These are phyloP conservation scores for Caenorhabditis panamensis DNA, from an alignment of 2,888 invertebrate species.

Conservation along the genomic window DNA sequence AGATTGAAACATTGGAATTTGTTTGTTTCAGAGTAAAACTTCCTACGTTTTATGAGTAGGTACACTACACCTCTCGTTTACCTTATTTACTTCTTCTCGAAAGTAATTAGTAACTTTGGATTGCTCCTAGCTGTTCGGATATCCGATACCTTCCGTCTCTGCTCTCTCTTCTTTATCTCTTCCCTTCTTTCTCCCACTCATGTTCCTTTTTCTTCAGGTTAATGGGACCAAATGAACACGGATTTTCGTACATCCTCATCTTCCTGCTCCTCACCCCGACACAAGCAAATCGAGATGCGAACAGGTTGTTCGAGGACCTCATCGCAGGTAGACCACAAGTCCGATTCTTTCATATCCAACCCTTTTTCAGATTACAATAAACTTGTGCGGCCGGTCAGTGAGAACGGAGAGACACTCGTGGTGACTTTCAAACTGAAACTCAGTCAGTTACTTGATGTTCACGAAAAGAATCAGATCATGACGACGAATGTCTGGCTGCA, in stretches of 20 bases:
- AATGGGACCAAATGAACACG: conserved; percentile 63
- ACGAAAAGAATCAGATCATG: conserved; percentile 81
- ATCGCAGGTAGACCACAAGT: conserved; percentile 56
- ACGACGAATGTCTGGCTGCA: conserved; percentile 81
- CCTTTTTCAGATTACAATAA: conserved; percentile 78
- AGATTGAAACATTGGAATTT: no score
- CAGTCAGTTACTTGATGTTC: conserved; percentile 87
- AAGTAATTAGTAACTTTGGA: background rate
- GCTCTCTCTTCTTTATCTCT: background rate
- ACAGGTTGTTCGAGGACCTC: conserved; percentile 78
- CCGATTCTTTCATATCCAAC: background rate
- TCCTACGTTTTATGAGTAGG: no score
- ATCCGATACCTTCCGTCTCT: conserved; percentile 9
- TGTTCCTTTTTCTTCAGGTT: conserved; percentile 42
- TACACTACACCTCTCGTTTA: no score
- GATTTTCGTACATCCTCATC: conserved; percentile 46
- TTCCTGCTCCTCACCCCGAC: conserved; percentile 48
- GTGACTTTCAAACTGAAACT: conserved; percentile 85
- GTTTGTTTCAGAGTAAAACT: no score
- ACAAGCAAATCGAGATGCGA: conserved; percentile 73
- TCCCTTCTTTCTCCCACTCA: background rate
- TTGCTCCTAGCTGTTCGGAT: conserved; percentile 3
- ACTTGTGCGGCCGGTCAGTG: conserved; percentile 80
- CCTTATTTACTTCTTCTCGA: background rate
- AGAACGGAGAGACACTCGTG: conserved; percentile 84